Conservation (phyloP, 1,140 invertebrate species). For the Drosophila orosa region DNA sequence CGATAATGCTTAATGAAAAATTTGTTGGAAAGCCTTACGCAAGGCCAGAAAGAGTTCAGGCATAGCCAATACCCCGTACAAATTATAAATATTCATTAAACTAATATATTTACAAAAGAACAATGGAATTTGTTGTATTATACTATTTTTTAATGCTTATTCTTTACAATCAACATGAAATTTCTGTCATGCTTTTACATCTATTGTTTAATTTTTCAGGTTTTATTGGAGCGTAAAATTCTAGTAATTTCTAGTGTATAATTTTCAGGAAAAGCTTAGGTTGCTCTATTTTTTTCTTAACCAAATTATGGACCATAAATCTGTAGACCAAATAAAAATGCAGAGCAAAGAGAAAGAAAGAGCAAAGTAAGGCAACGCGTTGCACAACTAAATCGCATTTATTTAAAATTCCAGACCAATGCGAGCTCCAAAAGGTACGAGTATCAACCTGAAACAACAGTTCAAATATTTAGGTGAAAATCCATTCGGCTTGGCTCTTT, state of each 20-base stretch:
- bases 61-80: background rate
- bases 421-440: constrained; percentile 42
- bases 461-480: constrained; percentile 66
- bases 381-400: constrained; percentile 79
- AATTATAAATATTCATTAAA: background rate
- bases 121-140: background rate
- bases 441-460: constrained; percentile 31
- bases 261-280: background rate
- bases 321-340: constrained; percentile 48
- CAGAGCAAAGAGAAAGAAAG: constrained; percentile 39
- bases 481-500: constrained; percentile 48
- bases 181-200: background rate
- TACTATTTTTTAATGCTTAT: no score
- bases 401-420: constrained; percentile 79
- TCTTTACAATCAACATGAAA: background rate
- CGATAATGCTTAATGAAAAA: constrained; percentile 27
- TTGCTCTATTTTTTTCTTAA: constrained; percentile 5
- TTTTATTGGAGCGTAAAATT: background rate
- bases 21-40: constrained; percentile 11
- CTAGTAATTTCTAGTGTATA: background rate
- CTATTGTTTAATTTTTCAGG: background rate
- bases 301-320: constrained; percentile 67
- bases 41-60: constrained; percentile 5
- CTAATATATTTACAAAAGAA: background rate
- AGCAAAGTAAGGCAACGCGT: constrained; percentile 48